Conservation (phyloP, 2,888 invertebrate species). For the Acronicta psi region DNA sequence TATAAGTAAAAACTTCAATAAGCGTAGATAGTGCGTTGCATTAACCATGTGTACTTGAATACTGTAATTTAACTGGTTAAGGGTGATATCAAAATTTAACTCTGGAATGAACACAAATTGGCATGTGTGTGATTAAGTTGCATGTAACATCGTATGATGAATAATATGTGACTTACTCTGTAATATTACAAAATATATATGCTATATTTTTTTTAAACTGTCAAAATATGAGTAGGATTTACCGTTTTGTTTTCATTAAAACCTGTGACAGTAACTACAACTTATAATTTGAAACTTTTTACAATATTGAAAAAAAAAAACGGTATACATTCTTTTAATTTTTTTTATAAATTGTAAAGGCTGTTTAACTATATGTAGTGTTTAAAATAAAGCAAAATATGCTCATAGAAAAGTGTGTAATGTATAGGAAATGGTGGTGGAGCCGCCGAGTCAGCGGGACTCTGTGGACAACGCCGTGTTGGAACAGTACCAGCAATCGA, state of each 20-base stretch:
- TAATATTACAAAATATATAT: too few relatives aligned
- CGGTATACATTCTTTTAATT: too few relatives aligned
- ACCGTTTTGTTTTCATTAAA: too few relatives aligned
- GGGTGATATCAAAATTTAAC: constrained; percentile 22
- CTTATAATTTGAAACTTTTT: neutral
- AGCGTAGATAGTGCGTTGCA: constrained; percentile 23
- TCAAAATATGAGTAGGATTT: too few relatives aligned
- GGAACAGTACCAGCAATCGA: constrained; percentile 94
- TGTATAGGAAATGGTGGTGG: constrained; percentile 75
- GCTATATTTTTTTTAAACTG: too few relatives aligned
- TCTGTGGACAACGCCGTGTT: constrained; percentile 93
- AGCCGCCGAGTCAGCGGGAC: constrained; percentile 69
- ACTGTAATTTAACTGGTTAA: constrained; percentile 20
- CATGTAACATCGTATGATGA: constrained; percentile 48
- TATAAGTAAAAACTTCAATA: too few relatives aligned
- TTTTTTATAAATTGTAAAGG: too few relatives aligned
- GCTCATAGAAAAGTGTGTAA: constrained; percentile 13
- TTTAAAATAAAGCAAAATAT: neutral
- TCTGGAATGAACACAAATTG: constrained; percentile 41
- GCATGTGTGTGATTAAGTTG: constrained; percentile 69
- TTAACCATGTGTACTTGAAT: constrained; percentile 4
- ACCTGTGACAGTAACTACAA: constrained; percentile 1
- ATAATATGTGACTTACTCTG: neutral
- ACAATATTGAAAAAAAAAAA: too few relatives aligned
- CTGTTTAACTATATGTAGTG: neutral